Evolutionary conservation across 2,797 vertebrate genomes (phyloP), one percentile per base, ranked within the genome.

Genomic region (Phoeniculus purpureus): DNA sequence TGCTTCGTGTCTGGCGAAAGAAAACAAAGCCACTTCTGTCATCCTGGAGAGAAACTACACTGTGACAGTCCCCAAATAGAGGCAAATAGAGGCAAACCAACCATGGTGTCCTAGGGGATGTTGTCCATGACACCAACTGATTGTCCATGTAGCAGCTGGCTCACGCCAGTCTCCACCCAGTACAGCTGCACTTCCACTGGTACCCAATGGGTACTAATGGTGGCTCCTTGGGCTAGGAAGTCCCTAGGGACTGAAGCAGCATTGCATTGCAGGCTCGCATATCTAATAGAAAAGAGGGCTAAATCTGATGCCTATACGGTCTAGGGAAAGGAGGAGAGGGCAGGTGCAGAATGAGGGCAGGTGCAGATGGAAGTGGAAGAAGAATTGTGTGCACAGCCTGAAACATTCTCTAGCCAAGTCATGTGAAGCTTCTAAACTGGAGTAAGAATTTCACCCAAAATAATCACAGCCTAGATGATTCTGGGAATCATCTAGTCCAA

Each of bases 361-460:
- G n/a, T n/a, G n/a, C n/a, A n/a, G 12, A 2, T 1, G 21, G 48
- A 72, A 60, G 5, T 0, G 0, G 3, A 45, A 34, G 32, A 47
- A 59, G 18, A 8, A 59, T 59, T 62, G 27, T 0, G 1, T 51
- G 10, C 15, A 3, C 6, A 5, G 29, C 51, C 25, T 13, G 47
- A 52, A 10, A 7, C 15, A 3, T 67, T 76, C 84, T 47, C 58
- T 56, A 82, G 27, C 23, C 23, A 56, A 80, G 23, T 7, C 27
- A 37, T 17, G 11, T 1, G 2, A 34, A 76, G 15, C 0, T 45
- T 13, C n/a, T 89, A 25, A 80, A 31, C 3, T 15, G 11, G 10
- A 71, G 11, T 14, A 50, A 56, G n/a, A 18, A 59, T 74, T 71
- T 91, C n/a, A 62, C 23, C 14, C 27, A 5, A 23, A 90, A 50